phyloP scores from a whole-genome alignment of 2,113 vertebrate species.

The Tichodroma muraria region DNA sequence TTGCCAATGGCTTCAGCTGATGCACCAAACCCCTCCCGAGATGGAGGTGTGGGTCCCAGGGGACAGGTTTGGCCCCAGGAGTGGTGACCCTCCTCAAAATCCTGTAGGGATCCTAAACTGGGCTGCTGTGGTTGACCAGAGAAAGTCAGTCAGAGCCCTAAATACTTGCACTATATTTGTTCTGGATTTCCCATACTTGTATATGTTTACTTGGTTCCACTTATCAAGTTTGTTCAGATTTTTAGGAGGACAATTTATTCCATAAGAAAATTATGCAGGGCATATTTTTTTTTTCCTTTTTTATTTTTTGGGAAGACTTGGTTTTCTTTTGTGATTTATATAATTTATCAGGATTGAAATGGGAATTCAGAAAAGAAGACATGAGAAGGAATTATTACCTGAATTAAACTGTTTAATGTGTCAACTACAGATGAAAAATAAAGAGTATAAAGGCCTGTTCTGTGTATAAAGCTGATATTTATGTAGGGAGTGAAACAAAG shows the following conservation, averaged over 20 bases:
- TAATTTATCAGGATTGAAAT: neutral
- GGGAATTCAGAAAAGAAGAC: neutral
- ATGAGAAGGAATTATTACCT: neutral
- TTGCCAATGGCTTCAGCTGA: neutral
- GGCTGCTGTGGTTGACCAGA: neutral
- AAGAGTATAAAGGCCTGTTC: neutral
- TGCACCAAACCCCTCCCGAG: fast-evolving
- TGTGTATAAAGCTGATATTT: neutral
- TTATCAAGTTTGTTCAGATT: neutral
- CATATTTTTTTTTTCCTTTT: fast-evolving
- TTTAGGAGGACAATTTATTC: neutral
- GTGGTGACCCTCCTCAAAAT: neutral
- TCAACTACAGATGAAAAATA: neutral
- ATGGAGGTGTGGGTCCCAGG: neutral
- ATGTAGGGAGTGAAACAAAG: neutral
- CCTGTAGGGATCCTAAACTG: neutral
- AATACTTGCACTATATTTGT: neutral
- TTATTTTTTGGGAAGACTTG: fast-evolving
- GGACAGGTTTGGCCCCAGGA: neutral
- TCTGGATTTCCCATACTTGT: neutral
- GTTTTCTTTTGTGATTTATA: neutral
- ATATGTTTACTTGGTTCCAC: neutral
- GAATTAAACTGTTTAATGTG: neutral
- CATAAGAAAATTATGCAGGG: fast-evolving
- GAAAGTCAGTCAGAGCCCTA: neutral